A percentile compares a stretch with the other conserved stretches of the same genome.
Evolutionary conservation across 2,113 vertebrate genomes (phyloP).

Genomic region (Leiothrix lutea): DNA sequence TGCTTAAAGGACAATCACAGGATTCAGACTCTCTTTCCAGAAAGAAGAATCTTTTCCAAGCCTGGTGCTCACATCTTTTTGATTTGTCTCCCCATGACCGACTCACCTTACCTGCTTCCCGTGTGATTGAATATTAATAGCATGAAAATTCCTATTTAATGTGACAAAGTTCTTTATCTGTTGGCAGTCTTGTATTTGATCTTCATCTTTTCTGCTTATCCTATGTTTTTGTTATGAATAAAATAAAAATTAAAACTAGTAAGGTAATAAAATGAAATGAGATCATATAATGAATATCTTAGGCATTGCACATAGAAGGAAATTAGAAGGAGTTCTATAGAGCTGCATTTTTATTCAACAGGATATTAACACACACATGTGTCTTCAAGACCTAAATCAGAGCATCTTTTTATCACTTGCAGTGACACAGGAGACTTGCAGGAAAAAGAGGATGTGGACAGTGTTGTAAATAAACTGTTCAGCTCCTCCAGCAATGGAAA

Average conservation of each 20-base stretch:
- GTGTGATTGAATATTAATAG: conserved; percentile 1
- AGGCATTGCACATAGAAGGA: conserved; percentile 54
- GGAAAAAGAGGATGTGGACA: neutral
- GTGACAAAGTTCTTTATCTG: conserved; percentile 27
- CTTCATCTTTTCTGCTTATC: neutral
- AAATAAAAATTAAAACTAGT: conserved; percentile 48
- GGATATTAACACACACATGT: conserved; percentile 65
- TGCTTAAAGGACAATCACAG: neutral
- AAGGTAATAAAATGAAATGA: conserved; percentile 60
- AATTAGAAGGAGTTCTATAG: conserved; percentile 55
- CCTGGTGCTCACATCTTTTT: neutral
- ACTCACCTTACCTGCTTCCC: neutral
- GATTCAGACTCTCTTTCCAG: neutral
- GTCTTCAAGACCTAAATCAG: conserved; percentile 18
- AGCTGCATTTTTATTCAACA: conserved; percentile 55
- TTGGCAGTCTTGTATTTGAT: neutral
- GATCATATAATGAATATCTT: conserved; percentile 28
- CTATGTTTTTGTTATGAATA: conserved; percentile 46
- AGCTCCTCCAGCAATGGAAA: neutral
- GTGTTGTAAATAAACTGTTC: neutral
- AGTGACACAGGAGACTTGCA: neutral
- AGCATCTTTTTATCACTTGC: conserved; percentile 51
- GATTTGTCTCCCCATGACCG: neutral
- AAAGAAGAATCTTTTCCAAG: neutral
- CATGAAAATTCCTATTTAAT: conserved; percentile 34